Percentiles rank a stretch among this genome's conserved stretches.
Conservation (phyloP, 2,888 invertebrate genomes). For the Branchellion lobata region DNA sequence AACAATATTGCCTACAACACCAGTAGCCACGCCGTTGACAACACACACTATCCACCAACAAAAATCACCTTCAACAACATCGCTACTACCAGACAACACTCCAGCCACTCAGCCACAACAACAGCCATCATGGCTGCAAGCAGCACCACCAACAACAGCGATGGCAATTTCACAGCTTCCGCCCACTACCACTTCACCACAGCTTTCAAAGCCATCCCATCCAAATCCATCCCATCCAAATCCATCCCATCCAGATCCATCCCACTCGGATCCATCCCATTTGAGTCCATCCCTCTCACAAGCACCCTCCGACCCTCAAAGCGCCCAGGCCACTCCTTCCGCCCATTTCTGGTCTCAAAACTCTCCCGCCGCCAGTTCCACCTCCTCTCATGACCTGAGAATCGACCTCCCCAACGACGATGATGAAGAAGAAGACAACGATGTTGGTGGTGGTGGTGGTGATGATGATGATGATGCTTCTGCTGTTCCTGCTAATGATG, state of each 20-base stretch:
- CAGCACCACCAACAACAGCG: no score
- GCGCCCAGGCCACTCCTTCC: background rate
- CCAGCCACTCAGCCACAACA: no score
- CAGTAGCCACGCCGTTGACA: background rate
- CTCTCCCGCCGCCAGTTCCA: background rate
- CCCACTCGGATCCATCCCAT: no score
- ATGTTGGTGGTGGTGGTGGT: background rate
- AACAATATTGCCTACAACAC: background rate
- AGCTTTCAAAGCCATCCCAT: no score
- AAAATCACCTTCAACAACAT: no score
- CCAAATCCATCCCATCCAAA: no score
- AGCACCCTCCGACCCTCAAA: background rate
- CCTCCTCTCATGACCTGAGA: constrained; percentile 8
- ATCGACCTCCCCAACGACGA: constrained; percentile 19
- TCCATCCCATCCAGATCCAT: no score
- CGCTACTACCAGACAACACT: no score
- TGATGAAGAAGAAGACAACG: background rate
- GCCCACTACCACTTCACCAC: no score
- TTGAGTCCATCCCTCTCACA: background rate
- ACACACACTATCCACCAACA: no score
- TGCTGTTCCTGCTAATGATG: background rate
- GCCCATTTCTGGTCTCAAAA: background rate
- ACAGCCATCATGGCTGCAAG: no score
- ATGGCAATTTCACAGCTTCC: no score
- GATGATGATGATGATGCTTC: background rate